Evolutionary conservation across 2,113 vertebrate species (phyloP).

Genomic region (Porphyrio hochstetteri): DNA sequence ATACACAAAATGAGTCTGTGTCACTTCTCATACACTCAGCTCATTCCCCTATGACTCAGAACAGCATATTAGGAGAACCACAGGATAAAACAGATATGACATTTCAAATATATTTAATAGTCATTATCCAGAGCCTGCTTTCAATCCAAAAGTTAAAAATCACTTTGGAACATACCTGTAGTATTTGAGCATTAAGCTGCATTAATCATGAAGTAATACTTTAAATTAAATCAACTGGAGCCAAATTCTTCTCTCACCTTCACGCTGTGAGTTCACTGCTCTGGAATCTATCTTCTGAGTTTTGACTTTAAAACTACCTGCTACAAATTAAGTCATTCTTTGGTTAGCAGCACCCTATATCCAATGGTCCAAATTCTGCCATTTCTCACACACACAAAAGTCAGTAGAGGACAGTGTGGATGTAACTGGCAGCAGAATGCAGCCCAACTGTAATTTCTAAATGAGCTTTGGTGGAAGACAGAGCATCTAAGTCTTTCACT

Average conservation of each 20-base stretch:
- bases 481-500: not conserved
- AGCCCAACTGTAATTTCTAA: slow-evolving; percentile 14
- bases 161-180: slow-evolving; percentile 30
- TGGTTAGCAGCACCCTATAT: not conserved
- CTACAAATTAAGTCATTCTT: slow-evolving; percentile 27
- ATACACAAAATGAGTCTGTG: slow-evolving; percentile 44
- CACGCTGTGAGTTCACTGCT: slow-evolving; percentile 7
- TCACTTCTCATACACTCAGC: slow-evolving; percentile 43
- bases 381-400: not conserved
- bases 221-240: slow-evolving; percentile 23
- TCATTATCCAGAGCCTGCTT: slow-evolving; percentile 59
- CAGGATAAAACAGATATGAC: slow-evolving; percentile 48
- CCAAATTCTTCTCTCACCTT: slow-evolving; percentile 35
- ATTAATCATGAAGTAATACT: slow-evolving; percentile 29
- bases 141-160: slow-evolving; percentile 48
- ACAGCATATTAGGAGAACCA: slow-evolving; percentile 29
- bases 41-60: slow-evolving; percentile 49
- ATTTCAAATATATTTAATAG: slow-evolving; percentile 55
- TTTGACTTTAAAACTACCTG: slow-evolving; percentile 17
- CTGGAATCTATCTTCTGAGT: slow-evolving; percentile 26
- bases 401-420: not conserved
- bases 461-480: slow-evolving; percentile 10
- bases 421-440: slow-evolving; percentile 8
- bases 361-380: slow-evolving; percentile 30
- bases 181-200: slow-evolving; percentile 32